Percentiles rank a stretch among this genome's conserved stretches.
Conservation (phyloP, 1,140 invertebrate genomes). For the Drosophila trapezifrons region DNA sequence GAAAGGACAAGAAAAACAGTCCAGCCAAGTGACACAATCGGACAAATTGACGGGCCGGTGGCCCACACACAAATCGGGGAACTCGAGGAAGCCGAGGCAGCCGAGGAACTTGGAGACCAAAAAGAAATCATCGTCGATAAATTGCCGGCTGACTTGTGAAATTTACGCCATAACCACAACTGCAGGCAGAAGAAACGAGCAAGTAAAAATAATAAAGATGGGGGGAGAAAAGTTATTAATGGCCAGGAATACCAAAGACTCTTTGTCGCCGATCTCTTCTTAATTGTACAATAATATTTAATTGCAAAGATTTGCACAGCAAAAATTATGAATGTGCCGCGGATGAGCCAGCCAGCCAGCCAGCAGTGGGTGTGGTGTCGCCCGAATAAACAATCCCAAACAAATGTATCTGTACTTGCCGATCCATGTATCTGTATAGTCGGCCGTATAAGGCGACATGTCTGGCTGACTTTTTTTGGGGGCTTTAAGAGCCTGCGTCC, state of each 20-base stretch:
- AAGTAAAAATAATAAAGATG: conserved; percentile 11
- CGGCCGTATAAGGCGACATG: conserved; percentile 46
- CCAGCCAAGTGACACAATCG: conserved; percentile 50
- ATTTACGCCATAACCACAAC: conserved; percentile 45
- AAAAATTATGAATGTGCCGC: conserved; percentile 63
- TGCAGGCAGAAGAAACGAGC: neutral
- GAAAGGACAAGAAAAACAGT: conserved; percentile 24
- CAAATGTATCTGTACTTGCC: conserved; percentile 7
- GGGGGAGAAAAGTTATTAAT: conserved; percentile 50
- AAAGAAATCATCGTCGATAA: conserved; percentile 68
- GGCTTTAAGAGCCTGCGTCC: conserved; percentile 47
- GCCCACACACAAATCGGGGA: conserved; percentile 31
- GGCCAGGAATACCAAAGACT: conserved; percentile 23
- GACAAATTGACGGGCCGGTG: conserved; percentile 60
- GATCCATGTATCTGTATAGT: conserved; percentile 18
- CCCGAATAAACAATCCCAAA: conserved; percentile 53
- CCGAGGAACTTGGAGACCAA: conserved; percentile 13
- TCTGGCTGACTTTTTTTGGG: conserved; percentile 36
- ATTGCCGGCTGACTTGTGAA: conserved; percentile 55
- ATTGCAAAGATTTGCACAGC: conserved; percentile 63
- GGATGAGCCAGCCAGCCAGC: conserved; percentile 48
- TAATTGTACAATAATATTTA: conserved; percentile 80
- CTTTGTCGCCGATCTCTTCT: conserved; percentile 68
- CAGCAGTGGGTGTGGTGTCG: conserved; percentile 67
- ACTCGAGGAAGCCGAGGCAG: no score